Evolutionary conservation across 2,888 invertebrate genomes (phyloP), one percentile per base, ranked within the genome.

Genomic region (Strigamia transsilvanica): DNA sequence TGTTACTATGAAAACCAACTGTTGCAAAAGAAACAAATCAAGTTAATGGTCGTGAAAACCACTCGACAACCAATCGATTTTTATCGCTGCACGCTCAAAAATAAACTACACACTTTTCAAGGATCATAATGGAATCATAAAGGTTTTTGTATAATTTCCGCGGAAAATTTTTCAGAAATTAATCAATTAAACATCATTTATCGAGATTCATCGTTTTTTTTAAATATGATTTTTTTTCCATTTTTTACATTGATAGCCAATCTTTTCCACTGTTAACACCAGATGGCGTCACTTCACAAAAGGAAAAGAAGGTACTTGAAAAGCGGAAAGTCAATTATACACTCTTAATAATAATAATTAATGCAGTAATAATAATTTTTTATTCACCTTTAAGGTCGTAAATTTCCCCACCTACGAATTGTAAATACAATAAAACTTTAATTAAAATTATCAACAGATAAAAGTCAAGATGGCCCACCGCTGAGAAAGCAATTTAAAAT

Each of bases 401-500:
- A 73, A 56, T 32, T 73, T 73, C 12, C n/a, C 73, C 73, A 7
- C 73, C 32, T 32, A 27, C 61, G n/a, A 66, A 66, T 27, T 32
- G 32, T 73, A 27, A 32, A 73, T n/a, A 73, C 73, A 73, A 73
- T 73, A 73, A 27, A 27, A 73, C 32, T 73, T 66, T 73, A 73
- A 73, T 73, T 73, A 73, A 73, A 73, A 32, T 13, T 32, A 73
- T 32, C 27, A 73, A 73, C 2, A 27, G 73, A 73, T 56, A 27
- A 66, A 6, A 15, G 27, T 27, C 73, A 15, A 73, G 73, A 15
- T 13, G 12, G 32, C 15, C 73, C 32, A 73, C 73, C 73, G 32
- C 73, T 32, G 73, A 73, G 73, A 73, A 73, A 32, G 73, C n/a
- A 73, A 73, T 73, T 56, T 73, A 73, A 73, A 73, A 27, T 73